Evolutionary conservation across 2,113 vertebrate genomes (phyloP).

Genomic region (Ictalurus punctatus): DNA sequence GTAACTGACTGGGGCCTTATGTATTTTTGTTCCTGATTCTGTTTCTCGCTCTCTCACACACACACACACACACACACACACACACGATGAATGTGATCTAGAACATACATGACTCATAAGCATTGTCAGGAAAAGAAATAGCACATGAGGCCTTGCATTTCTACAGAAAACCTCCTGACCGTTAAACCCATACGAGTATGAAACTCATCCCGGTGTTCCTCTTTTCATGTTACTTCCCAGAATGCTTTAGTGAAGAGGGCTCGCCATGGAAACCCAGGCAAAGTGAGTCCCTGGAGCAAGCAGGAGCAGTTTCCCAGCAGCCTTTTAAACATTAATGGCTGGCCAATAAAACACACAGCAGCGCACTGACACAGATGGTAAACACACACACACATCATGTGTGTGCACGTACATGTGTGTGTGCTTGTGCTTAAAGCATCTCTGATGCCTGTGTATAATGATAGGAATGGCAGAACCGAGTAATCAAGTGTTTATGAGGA

Average conservation of each 20-base stretch:
- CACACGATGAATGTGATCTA: background rate
- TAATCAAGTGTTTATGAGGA: constrained; percentile 52
- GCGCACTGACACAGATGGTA: constrained; percentile 31
- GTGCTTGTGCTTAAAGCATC: constrained; percentile 17
- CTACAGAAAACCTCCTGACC: constrained; percentile 8
- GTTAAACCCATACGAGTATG: constrained; percentile 6
- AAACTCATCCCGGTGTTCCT: constrained; percentile 46
- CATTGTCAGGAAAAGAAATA: constrained; percentile 4
- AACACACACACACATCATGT: constrained; percentile 33
- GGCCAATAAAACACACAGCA: constrained; percentile 52
- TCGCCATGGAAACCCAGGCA: constrained; percentile 57
- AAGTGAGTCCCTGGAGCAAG: constrained; percentile 55
- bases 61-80: background rate
- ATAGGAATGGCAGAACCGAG: constrained; percentile 47
- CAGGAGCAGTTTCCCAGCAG: constrained; percentile 57
- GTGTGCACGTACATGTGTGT: constrained; percentile 6
- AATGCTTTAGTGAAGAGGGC: constrained; percentile 55
- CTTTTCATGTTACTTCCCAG: constrained; percentile 49
- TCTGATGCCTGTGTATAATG: constrained; percentile 50
- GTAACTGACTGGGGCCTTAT: background rate
- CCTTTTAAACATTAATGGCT: constrained; percentile 67
- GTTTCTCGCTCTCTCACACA: background rate
- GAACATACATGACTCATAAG: background rate
- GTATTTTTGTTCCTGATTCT: constrained; percentile 21
- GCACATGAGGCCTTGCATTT: background rate